Conservation (phyloP, 2,888 invertebrate genomes). For the Cheilosia scutellata region DNA sequence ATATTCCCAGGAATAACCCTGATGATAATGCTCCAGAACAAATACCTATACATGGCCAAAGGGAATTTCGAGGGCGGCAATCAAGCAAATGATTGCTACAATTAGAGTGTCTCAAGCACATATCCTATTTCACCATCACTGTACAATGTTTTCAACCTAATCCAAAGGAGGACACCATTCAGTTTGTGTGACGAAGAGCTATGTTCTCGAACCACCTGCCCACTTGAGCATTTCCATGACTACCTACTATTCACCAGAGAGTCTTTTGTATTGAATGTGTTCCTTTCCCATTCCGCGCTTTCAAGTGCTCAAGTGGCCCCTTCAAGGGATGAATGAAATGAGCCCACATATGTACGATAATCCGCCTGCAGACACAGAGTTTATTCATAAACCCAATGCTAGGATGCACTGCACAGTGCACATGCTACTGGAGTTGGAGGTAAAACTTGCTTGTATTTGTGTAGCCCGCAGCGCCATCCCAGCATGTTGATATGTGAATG, state of each 20-base stretch:
- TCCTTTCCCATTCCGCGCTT: conserved; percentile 60
- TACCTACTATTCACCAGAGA: conserved; percentile 39
- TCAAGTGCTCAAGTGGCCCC: conserved; percentile 57
- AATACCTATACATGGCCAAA: not conserved
- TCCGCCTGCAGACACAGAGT: conserved; percentile 63
- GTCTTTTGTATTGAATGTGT: conserved; percentile 64
- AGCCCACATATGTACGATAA: conserved; percentile 59
- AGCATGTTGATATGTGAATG: conserved; percentile 17
- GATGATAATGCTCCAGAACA: not conserved
- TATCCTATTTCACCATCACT: conserved; percentile 56
- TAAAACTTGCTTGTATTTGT: conserved; percentile 18
- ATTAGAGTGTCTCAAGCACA: conserved; percentile 75
- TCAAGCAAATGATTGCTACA: conserved; percentile 75
- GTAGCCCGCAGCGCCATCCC: conserved; percentile 16
- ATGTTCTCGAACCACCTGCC: conserved; percentile 68
- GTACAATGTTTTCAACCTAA: conserved; percentile 57
- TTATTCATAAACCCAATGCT: conserved; percentile 61
- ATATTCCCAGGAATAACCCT: not conserved
- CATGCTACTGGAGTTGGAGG: conserved; percentile 18
- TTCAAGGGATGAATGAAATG: conserved; percentile 67
- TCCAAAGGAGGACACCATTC: conserved; percentile 63
- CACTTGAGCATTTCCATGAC: conserved; percentile 68
- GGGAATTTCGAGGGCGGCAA: conserved; percentile 62
- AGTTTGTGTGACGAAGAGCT: conserved; percentile 53
- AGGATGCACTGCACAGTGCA: conserved; percentile 26